Evolutionary conservation across 2,888 invertebrate species (phyloP), one percentile per base, ranked within the genome.

Genomic region (Temnothorax unifasciatus): DNA sequence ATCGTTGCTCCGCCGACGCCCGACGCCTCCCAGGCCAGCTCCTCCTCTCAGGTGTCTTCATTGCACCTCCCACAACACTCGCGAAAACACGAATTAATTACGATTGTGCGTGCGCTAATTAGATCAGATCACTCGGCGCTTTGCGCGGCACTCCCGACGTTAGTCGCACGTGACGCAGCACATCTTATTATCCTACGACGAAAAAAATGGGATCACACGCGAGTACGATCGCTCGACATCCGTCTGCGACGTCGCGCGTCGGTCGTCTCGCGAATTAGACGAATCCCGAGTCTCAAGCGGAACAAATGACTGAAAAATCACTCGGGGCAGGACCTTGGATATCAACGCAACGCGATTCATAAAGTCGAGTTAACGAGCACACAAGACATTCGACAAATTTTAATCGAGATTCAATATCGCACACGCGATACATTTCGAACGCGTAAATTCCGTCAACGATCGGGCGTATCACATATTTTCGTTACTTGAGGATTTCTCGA

Each of bases 81-180:
- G 47, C 9, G 47, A 47, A 66, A 66, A 66, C 18, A 4, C 66
- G 47, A 8, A 1, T 47, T 47, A 66, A 66, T 66, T 66, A 44
- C 47, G 25, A 25, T 47, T 47, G 66, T 66, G 44, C 44, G 44
- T 44, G 47, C 47, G 9, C 66, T 66, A 66, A 66, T 66, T 66
- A 66, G 25, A 44, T 25, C 41, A 66, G 21, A 66, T 66, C 47
- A 8, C 9, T 3, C 15, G 44, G 44, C 44, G 25, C 8, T 66
- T 66, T 25, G 29, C 44, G 64, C 41, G 21, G 41, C 64, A 41
- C 64, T 25, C 64, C 29, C 18, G 21, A 44, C 8, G 18, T 44
- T 44, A 44, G 18, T 47, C 47, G 47, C 66, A 47, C 66, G 66
- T 47, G 47, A 66, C 29, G 66, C 25, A 29, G 47, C 9, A 29